phyloP scores from a whole-genome alignment of 2,888 invertebrate species.

The Brachyopa scutellaris region DNA sequence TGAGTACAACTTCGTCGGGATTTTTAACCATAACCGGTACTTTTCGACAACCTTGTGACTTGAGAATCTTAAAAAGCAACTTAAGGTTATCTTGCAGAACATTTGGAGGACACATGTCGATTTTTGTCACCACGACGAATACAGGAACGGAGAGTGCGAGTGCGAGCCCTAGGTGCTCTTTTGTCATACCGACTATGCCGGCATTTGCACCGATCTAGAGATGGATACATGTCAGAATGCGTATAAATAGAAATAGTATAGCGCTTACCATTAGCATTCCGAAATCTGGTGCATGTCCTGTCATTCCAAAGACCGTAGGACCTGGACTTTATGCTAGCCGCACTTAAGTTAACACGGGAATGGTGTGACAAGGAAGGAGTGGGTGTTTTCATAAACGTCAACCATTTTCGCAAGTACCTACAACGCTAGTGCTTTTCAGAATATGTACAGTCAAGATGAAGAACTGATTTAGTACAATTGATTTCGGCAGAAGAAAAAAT shows the following conservation, averaged over 20 bases:
- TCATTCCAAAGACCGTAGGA: conserved; percentile 99
- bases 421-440: too few species aligned
- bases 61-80: conserved; percentile 94
- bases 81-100: conserved; percentile 96
- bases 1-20: conserved; percentile 97
- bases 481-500: too few species aligned
- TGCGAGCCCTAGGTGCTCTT: conserved; percentile 97
- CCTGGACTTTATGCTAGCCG: too few species aligned
- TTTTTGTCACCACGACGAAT: conserved; percentile 99
- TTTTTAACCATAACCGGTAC: conserved; percentile 98
- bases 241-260: too few species aligned
- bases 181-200: conserved; percentile 99
- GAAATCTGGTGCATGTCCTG: conserved; percentile 99
- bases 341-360: too few species aligned
- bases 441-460: too few species aligned
- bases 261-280: conserved; percentile 98
- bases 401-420: too few species aligned
- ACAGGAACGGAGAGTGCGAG: conserved; percentile 98
- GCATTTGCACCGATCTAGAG: too few species aligned
- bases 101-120: conserved; percentile 99
- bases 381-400: too few species aligned
- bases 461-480: too few species aligned
- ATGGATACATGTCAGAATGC: too few species aligned
- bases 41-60: conserved; percentile 98
- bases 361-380: too few species aligned